A percentile compares a stretch with the other conserved stretches of the same genome.
Conservation (phyloP, 2,888 invertebrate species). For the Acheta domesticus region DNA sequence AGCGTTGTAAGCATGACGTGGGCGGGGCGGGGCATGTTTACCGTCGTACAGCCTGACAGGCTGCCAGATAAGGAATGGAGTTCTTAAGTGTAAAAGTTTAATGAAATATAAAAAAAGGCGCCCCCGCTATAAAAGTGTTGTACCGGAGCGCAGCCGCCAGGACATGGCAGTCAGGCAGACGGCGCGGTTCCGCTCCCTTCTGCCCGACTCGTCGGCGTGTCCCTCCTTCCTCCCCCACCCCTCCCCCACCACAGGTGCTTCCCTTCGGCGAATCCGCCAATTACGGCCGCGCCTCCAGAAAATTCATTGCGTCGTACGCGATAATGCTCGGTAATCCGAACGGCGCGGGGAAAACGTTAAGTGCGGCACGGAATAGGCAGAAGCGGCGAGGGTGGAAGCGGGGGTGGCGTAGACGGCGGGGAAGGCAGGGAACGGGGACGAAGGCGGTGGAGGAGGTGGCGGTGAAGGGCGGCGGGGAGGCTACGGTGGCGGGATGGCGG, state of each 20-base stretch:
- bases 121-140: neutral
- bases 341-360: neutral
- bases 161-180: neutral
- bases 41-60: neutral
- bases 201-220: too few relatives aligned
- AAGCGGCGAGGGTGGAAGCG: neutral
- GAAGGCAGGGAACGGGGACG: too few relatives aligned
- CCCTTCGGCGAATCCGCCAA: neutral
- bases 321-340: neutral
- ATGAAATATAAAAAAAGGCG: neutral
- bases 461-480: too few relatives aligned
- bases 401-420: too few relatives aligned
- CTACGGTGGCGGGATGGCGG: too few relatives aligned
- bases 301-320: neutral
- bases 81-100: conserved; percentile 18
- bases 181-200: too few relatives aligned
- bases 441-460: too few relatives aligned
- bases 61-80: conserved; percentile 1
- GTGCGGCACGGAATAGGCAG: neutral
- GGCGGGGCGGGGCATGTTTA: neutral
- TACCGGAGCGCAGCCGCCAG: neutral
- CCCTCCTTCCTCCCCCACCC: too few relatives aligned
- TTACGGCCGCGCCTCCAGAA: neutral
- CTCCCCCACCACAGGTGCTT: too few relatives aligned
- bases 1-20: neutral